Evolutionary conservation across 2,888 invertebrate genomes (phyloP).

Genomic region (Lithophane semibrunnea): DNA sequence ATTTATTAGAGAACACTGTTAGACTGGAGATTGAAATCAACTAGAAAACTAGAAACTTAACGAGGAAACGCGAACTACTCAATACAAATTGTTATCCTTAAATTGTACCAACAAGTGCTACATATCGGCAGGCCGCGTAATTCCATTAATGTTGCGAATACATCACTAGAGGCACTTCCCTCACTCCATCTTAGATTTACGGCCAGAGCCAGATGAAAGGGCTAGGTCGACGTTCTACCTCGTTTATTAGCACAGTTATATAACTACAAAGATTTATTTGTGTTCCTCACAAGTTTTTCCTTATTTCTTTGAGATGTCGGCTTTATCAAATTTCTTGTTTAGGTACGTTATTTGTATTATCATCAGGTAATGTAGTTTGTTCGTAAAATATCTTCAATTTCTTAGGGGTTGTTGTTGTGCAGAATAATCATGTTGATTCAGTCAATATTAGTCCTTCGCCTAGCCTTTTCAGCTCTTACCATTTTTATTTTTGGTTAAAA

Average conservation of each 20-base stretch:
- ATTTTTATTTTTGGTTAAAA: too few relatives aligned
- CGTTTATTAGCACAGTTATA: slow-evolving; percentile 82
- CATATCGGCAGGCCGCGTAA: slow-evolving; percentile 80
- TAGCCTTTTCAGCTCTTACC: background rate
- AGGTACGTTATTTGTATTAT: slow-evolving; percentile 24
- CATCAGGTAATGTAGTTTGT: slow-evolving; percentile 41
- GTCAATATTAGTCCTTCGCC: background rate
- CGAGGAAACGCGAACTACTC: slow-evolving; percentile 58
- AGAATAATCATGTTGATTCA: background rate
- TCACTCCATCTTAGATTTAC: slow-evolving; percentile 76
- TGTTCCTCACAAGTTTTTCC: slow-evolving; percentile 68
- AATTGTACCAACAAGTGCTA: slow-evolving; percentile 74
- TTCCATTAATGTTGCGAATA: slow-evolving; percentile 85
- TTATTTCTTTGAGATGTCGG: slow-evolving; percentile 59
- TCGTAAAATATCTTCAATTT: slow-evolving; percentile 21
- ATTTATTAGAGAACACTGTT: too few relatives aligned
- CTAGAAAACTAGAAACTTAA: slow-evolving; percentile 42
- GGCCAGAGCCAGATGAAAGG: slow-evolving; percentile 81
- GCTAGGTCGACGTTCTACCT: slow-evolving; percentile 78
- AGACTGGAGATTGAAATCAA: slow-evolving; percentile 28
- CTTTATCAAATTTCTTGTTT: slow-evolving; percentile 43
- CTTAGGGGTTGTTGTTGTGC: background rate
- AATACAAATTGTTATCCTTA: slow-evolving; percentile 76
- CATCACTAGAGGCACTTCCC: slow-evolving; percentile 77
- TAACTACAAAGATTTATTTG: slow-evolving; percentile 76